A percentile compares a stretch with the other conserved stretches of the same genome.
Evolutionary conservation across 1,140 invertebrate genomes (phyloP).

Genomic region (Antheraea mylitta): DNA sequence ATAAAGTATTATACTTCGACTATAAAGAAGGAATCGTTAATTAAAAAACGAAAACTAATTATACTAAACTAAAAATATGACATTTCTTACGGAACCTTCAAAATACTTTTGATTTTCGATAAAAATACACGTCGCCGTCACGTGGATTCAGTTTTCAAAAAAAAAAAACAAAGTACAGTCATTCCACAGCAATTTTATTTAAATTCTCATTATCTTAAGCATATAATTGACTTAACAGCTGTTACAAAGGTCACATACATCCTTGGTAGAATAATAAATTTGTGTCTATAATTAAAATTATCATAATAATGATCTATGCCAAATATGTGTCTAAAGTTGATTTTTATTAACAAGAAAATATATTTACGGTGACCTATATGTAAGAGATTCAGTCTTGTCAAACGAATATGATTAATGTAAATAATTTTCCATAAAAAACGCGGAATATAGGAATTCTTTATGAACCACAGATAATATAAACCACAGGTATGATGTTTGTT

Average conservation of each 20-base stretch:
- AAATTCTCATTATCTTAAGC: conserved; percentile 1
- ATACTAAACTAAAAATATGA: too few species aligned
- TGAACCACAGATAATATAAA: background rate
- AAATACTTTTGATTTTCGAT: background rate
- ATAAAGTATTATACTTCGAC: too few species aligned
- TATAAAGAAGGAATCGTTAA: too few species aligned
- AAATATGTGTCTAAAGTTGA: background rate
- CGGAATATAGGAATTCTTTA: background rate
- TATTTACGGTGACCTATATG: background rate
- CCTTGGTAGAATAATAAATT: background rate
- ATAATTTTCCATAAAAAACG: background rate
- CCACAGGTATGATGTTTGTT: background rate
- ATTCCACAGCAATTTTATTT: conserved; percentile 1
- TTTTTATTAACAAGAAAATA: background rate
- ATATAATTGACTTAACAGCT: background rate
- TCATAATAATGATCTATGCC: background rate
- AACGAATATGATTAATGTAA: too few species aligned
- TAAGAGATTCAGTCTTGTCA: background rate
- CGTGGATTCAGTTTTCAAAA: background rate
- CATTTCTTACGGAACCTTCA: background rate
- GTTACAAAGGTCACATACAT: background rate
- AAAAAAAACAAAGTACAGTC: background rate
- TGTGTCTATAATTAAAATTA: background rate
- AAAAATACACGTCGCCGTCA: background rate
- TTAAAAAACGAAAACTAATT: too few species aligned